Conservation (phyloP, 1,140 invertebrate genomes). For the Drosophila serrata region DNA sequence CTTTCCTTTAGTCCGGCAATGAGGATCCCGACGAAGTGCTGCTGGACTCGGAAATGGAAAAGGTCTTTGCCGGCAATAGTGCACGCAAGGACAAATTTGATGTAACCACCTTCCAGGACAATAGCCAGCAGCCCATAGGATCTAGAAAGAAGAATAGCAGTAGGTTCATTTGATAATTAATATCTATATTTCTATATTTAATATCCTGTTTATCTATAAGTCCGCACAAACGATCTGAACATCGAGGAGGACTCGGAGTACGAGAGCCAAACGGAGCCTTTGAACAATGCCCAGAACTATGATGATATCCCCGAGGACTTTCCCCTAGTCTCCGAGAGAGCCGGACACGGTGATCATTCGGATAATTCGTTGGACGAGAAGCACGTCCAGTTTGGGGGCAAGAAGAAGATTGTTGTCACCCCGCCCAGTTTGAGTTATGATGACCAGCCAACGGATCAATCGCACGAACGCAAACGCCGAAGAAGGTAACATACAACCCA, state of each 20-base stretch:
- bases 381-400: conserved; percentile 81
- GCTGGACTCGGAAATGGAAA: conserved; percentile 92
- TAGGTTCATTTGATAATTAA: conserved; percentile 40
- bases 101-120: conserved; percentile 87
- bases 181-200: background rate
- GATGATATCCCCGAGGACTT: conserved; percentile 86
- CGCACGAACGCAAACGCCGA: conserved; percentile 84
- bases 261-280: conserved; percentile 75
- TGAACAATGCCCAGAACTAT: conserved; percentile 84
- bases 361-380: conserved; percentile 83
- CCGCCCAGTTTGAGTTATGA: conserved; percentile 77
- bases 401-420: conserved; percentile 77
- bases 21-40: conserved; percentile 88
- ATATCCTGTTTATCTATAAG: conserved; percentile 10
- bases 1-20: conserved; percentile 86
- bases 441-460: conserved; percentile 83
- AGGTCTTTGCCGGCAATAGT: conserved; percentile 88
- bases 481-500: conserved; percentile 71
- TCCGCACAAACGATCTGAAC: conserved; percentile 76
- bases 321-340: conserved; percentile 81
- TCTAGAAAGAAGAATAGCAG: conserved; percentile 85
- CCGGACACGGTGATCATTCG: conserved; percentile 84
- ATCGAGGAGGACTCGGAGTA: conserved; percentile 83
- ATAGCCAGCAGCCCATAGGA: conserved; percentile 86
- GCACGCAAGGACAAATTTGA: conserved; percentile 87